Percentiles rank a stretch among this genome's conserved stretches.
Conservation (phyloP, 1,140 invertebrate species). For the Magallana gigas region DNA sequence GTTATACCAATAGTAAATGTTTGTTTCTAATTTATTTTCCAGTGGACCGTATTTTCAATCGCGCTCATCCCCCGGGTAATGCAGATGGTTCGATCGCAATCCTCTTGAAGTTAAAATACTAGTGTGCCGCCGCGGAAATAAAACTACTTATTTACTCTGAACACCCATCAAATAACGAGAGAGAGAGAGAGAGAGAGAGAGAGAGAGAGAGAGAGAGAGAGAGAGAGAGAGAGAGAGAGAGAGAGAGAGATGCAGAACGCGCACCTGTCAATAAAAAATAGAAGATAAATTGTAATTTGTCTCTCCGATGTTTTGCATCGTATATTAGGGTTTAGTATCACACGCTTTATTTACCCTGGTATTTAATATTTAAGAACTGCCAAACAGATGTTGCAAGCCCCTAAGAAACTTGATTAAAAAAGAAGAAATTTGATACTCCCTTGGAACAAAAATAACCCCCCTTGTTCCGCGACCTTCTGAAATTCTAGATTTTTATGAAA, state of each 20-base stretch:
- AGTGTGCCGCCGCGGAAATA: too few species aligned
- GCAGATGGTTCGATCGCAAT: not conserved
- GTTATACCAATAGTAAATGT: not conserved
- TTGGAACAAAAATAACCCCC: not conserved
- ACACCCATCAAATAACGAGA: not conserved
- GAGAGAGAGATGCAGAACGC: not conserved
- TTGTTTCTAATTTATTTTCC: slow-evolving; percentile 32
- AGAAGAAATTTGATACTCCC: slow-evolving; percentile 16
- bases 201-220: not conserved
- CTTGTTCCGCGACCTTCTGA: not conserved
- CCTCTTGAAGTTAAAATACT: not conserved
- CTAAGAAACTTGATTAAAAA: not conserved
- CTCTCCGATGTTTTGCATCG: not conserved
- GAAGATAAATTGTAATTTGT: slow-evolving; percentile 27
- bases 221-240: slow-evolving; percentile 22
- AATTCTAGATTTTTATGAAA: not conserved
- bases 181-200: slow-evolving; percentile 22
- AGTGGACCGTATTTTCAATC: not conserved
- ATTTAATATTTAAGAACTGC: slow-evolving; percentile 5
- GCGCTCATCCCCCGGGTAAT: not conserved
- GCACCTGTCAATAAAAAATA: slow-evolving; percentile 33
- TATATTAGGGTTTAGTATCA: slow-evolving; percentile 18
- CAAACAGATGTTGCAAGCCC: slow-evolving; percentile 25
- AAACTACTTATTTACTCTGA: not conserved
- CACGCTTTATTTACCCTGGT: slow-evolving; percentile 30